phyloP scores from a whole-genome alignment of 2,797 vertebrate genomes.

The Labroides dimidiatus region DNA sequence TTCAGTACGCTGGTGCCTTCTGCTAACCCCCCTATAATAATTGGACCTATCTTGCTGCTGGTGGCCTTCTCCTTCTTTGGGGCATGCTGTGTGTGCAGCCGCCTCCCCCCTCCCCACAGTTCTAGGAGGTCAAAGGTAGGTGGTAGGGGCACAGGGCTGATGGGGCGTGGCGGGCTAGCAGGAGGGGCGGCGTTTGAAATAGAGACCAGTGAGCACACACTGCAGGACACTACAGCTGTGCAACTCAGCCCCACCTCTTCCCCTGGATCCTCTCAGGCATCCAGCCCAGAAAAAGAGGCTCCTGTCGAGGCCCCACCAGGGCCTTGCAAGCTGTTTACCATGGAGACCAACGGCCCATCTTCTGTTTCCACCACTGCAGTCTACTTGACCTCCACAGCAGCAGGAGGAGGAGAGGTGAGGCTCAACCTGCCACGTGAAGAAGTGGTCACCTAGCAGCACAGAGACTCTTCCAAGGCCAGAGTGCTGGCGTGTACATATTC shows the following conservation, averaged over 20 bases:
- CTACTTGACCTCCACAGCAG: constrained; percentile 73
- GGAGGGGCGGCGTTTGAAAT: constrained; percentile 89
- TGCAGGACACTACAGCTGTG: constrained; percentile 95
- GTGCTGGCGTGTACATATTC: constrained; percentile 64
- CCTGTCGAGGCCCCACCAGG: constrained; percentile 51
- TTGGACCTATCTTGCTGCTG: constrained; percentile 91
- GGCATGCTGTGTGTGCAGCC: constrained; percentile 93
- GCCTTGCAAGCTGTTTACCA: constrained; percentile 80
- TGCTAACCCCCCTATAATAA: constrained; percentile 93
- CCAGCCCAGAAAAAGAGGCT: constrained; percentile 70
- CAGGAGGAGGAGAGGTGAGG: constrained; percentile 78
- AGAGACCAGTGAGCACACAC: constrained; percentile 95
- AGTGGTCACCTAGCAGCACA: constrained; percentile 63
- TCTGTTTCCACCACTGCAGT: constrained; percentile 63
- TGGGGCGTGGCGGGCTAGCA: constrained; percentile 81
- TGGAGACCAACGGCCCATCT: constrained; percentile 78
- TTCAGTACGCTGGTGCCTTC: constrained; percentile 92
- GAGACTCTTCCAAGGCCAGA: constrained; percentile 38
- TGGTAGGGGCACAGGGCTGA: constrained; percentile 81
- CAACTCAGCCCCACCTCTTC: constrained; percentile 81
- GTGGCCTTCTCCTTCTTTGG: constrained; percentile 93
- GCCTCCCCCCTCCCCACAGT: constrained; percentile 83
- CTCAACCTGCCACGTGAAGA: constrained; percentile 82
- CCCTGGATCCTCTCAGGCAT: constrained; percentile 71
- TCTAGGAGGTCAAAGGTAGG: constrained; percentile 81